Base-by-base conservation (phyloP, 2,113 vertebrate genomes). In the Brachirus orientalis region DNA sequence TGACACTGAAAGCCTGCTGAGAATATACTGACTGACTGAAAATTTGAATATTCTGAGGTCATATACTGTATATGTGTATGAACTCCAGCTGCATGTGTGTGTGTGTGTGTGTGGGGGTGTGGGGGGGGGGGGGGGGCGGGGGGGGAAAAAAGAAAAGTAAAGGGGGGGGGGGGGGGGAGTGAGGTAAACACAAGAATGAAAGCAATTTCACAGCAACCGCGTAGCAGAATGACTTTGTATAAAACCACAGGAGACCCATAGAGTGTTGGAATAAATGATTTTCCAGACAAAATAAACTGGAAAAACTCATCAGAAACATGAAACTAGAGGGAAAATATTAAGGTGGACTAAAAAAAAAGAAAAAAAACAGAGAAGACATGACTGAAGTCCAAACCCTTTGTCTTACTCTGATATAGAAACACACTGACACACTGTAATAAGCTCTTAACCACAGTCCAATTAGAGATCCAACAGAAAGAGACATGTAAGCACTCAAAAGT, bases 161-260 rank as follows among this genome's bases (percentile, higher is more conserved):
- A n/a, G n/a, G n/a, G n/a, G n/a, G n/a, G n/a, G n/a, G n/a, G n/a
- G n/a, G n/a, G n/a, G n/a, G n/a, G n/a, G n/a, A n/a, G n/a, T n/a
- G n/a, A n/a, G 61, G 64, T 71, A 79, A 79, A 84, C 64, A 71
- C 28, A 51, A 66, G 59, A 52, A 58, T 72, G 58, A 65, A 83
- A 77, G 79, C 80, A 80, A 86, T 77, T 86, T 88, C 70, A 82
- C 86, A 90, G 70, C 68, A 76, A 76, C 57, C 80, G 82, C 55
- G 10, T 76, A 53, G 35, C 61, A 57, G 56, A 83, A 74, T 54
- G 74, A 74, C 63, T 74, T 77, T 72, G 59, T 54, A 59, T 35
- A 60, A 56, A 77, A 57, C 67, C 60, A 58, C 63, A 44, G 58
- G 75, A 66, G 69, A 66, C 18, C 18, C 19, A 38, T 47, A 43